Evolutionary conservation across 2,888 invertebrate genomes (phyloP), one percentile per base, ranked within the genome.

Genomic region (Tiliacea aurago): DNA sequence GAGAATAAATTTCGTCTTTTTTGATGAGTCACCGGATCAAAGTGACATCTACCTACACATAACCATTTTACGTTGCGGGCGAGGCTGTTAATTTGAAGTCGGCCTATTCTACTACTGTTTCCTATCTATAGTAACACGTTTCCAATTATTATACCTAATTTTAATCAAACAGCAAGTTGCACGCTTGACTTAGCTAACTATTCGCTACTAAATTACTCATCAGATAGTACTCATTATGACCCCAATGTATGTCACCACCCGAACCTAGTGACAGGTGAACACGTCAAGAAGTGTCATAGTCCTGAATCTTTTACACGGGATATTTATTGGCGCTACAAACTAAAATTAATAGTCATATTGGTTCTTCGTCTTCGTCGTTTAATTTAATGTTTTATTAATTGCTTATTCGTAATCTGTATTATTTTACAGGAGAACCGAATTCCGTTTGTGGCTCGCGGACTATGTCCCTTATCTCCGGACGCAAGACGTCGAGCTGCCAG

Each of bases 401-500:
- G 41, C 5, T 11, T 10, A 28, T 41, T 45, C 13, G 13, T 55
- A 18, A 33, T 51, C 20, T 73, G 28, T 63, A 45, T 55, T 15
- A 4, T 58, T 81, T 78, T 83, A 23, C 81, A 95, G 95, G 92
- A 91, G 73, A 72, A 83, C 47, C 91, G 91, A 62, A 67, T 84
- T n/a, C 83, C 84, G 20, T 90, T 90, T 23, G 83, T 90, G 45
- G 84, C 88, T 33, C 86, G 90, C 6, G 92, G 92, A 2, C 77
- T 91, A 28, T 94, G 93, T 68, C 93, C 94, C 0, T 76, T 95
- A 76, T 94, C 95, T 11, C 94, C 95, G 5, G 91, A 92, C 45
- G 91, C 91, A 56, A 89, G 94, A 59, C 92, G 93, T 20, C 91
- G 94, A 37, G 89, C 94, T 53, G 84, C 92, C 59, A 95, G 94